Base-by-base conservation (phyloP, 2,888 invertebrate species). In the Drosophila algonquin region DNA sequence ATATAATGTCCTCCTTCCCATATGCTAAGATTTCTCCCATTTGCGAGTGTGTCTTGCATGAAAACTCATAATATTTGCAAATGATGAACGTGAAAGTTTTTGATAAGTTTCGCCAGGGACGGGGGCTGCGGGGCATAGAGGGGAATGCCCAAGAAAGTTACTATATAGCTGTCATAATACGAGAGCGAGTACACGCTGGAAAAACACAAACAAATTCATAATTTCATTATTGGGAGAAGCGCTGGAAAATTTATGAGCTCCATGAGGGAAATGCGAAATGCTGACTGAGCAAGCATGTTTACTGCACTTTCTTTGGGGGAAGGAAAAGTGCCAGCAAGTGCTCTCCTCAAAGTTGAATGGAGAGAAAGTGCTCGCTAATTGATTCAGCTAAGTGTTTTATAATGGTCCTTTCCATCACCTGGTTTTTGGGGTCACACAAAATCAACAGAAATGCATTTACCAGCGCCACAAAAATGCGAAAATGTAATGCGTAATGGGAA, bases 21-120 rank as follows among this genome's bases (percentile, higher is more conserved):
- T 40, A 35, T 53, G 40, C 58, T 24, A 50, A 50, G 21, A 56
- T 67, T 68, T 56, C 18, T 46, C 16, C 50, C 12, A 52, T 67
- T 46, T 18, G 69, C 69, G 72, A 57, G 63, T 51, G 12, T 57
- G 56, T 52, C 54, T 69, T 62, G 69, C 83, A 79, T 76, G 73
- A 75, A 83, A 83, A 75, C 81, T 81, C 87, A 81, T 85, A 83
- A 84, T 89, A 89, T 87, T 89, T 84, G 89, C 89, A 86, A 86
- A 86, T 86, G 89, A 86, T 80, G 87, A 81, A 86, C 85, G 85
- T 86, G 85, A 76, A 87, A 86, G 87, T 86, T 86, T 86, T 86
- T 81, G 76, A 76, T 78, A 86, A 86, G 87, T 87, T 82, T 75
- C 52, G 32, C 51, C 44, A 46, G 40, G 21, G 53, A 35, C 14